Conservation (phyloP, 2,113 vertebrate species). For the Pachyramphus minor region DNA sequence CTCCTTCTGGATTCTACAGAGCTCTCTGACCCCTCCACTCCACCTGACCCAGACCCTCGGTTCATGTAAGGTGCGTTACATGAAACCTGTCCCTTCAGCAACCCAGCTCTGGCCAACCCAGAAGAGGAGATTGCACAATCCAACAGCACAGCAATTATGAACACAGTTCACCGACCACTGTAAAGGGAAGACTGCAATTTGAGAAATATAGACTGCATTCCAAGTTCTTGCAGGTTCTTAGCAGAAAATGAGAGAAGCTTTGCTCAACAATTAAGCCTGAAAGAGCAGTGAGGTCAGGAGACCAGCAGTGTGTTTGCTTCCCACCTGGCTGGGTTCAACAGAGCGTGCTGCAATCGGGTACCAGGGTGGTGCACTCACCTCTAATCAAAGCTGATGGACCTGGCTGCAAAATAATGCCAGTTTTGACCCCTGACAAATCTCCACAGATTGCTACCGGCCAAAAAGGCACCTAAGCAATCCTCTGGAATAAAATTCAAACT, state of each 20-base stretch:
- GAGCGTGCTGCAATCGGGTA: background rate
- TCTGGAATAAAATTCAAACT: background rate
- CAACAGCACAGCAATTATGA: fast-evolving
- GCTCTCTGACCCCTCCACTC: background rate
- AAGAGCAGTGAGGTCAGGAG: background rate
- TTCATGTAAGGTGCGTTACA: fast-evolving
- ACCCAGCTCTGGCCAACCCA: background rate
- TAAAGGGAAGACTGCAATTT: background rate
- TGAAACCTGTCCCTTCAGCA: background rate
- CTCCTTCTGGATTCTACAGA: background rate
- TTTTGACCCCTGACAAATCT: background rate
- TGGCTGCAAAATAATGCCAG: background rate
- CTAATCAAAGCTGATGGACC: background rate
- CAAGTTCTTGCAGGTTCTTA: background rate
- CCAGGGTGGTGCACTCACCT: background rate
- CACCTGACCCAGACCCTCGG: background rate
- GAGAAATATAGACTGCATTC: background rate
- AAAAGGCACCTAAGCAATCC: background rate
- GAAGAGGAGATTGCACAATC: background rate
- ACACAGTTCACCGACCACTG: fast-evolving
- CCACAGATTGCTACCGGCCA: background rate
- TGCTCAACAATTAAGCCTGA: background rate
- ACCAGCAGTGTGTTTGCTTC: background rate
- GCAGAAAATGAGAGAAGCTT: background rate
- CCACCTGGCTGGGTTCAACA: background rate